These are phyloP conservation scores for Lasioglossum leucozonium DNA, from an alignment of 2,888 invertebrate genomes.

Conservation along the genomic window DNA sequence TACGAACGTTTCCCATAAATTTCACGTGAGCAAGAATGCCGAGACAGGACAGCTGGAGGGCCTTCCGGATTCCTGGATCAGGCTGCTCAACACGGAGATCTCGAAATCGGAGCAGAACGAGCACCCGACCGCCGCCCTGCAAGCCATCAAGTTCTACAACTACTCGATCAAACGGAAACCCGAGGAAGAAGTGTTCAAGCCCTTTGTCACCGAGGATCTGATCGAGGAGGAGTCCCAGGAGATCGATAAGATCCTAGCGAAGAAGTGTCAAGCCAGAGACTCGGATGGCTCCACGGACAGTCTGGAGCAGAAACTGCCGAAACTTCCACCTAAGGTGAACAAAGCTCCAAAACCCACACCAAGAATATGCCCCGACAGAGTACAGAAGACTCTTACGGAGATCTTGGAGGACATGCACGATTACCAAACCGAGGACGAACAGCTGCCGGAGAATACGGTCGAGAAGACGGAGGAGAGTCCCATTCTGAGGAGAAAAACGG, in stretches of 20 bases:
- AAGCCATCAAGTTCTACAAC: slow-evolving; percentile 96
- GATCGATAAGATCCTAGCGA: slow-evolving; percentile 91
- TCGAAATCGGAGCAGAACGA: slow-evolving; percentile 94
- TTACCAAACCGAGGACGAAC: slow-evolving; percentile 73
- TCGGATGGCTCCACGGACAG: slow-evolving; percentile 78
- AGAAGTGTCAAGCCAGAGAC: slow-evolving; percentile 84
- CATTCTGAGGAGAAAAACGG: slow-evolving; percentile 87
- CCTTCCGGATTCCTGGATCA: slow-evolving; percentile 93
- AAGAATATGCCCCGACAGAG: slow-evolving; percentile 71
- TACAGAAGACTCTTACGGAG: slow-evolving; percentile 79
- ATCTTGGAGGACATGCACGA: slow-evolving; percentile 78
- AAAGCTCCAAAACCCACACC: slow-evolving; percentile 80
- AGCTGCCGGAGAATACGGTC: slow-evolving; percentile 29
- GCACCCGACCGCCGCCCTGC: slow-evolving; percentile 95
- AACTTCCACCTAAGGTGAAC: slow-evolving; percentile 78
- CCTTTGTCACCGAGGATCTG: slow-evolving; percentile 91
- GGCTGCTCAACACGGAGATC: slow-evolving; percentile 92
- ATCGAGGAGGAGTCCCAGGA: slow-evolving; percentile 94
- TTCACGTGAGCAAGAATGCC: slow-evolving; percentile 94
- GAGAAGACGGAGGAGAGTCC: slow-evolving; percentile 85
- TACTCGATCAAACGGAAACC: slow-evolving; percentile 93
- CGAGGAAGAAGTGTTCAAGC: slow-evolving; percentile 89
- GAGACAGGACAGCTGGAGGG: slow-evolving; percentile 94
- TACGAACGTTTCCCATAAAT: slow-evolving; percentile 93
- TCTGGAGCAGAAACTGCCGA: slow-evolving; percentile 76